Conservation (phyloP, 2,113 vertebrate species). For the Ursus arctos region DNA sequence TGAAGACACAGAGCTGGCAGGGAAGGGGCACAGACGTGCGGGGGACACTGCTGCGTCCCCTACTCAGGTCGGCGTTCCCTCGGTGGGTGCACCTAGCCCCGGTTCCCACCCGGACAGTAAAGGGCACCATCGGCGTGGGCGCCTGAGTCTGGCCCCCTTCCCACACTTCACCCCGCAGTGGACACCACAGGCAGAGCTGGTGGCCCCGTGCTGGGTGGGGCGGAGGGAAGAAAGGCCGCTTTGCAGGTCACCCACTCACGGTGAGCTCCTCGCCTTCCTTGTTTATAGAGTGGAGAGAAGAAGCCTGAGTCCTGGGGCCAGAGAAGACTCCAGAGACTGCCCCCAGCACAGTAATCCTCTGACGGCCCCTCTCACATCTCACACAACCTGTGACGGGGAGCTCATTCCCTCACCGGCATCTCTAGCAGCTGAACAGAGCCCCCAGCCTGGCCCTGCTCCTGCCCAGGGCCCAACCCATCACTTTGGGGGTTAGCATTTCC, state of each 20-base stretch:
- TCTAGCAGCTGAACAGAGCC: background rate
- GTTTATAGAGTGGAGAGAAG: background rate
- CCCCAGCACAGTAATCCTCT: background rate
- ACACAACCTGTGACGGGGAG: fast-evolving
- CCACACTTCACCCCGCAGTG: background rate
- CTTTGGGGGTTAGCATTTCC: background rate
- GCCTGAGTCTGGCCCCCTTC: background rate
- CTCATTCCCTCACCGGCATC: background rate
- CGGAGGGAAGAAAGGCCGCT: background rate
- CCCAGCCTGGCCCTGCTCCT: background rate
- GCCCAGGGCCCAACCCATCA: background rate
- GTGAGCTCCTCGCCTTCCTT: background rate
- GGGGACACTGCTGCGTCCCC: background rate
- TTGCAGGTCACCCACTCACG: no score
- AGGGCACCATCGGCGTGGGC: fast-evolving
- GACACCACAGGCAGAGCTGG: background rate
- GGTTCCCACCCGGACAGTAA: background rate
- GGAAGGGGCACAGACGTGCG: background rate
- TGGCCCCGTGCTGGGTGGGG: background rate
- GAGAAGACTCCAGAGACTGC: background rate
- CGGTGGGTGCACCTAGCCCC: fast-evolving
- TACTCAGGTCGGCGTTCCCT: background rate
- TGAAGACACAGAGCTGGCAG: background rate
- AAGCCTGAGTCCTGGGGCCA: background rate
- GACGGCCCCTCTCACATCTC: fast-evolving